Evolutionary conservation across 2,113 vertebrate species (phyloP).

Genomic region (rat (Rattus norvegicus)): GRCr8 NC_086022.1:161601001-161601500

Average conservation of each 20-base stretch:
- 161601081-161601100: background rate
- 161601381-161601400: background rate
- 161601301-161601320: background rate
- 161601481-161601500: background rate
- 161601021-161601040: background rate
- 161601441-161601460: background rate
- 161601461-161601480: background rate
- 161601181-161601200: background rate
- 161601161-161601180: background rate
- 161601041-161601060: slow-evolving; percentile 9
- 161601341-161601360: background rate
- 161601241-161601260: background rate
- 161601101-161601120: background rate
- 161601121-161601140: background rate
- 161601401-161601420: background rate
- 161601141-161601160: background rate
- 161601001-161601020: background rate
- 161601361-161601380: slow-evolving; percentile 8
- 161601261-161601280: background rate
- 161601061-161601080: slow-evolving; percentile 1
- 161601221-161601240: background rate
- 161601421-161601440: background rate
- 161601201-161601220: background rate
- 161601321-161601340: background rate
- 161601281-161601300: background rate